phyloP scores from a whole-genome alignment of 2,888 invertebrate genomes.

The Lasioglossum calceatum region DNA sequence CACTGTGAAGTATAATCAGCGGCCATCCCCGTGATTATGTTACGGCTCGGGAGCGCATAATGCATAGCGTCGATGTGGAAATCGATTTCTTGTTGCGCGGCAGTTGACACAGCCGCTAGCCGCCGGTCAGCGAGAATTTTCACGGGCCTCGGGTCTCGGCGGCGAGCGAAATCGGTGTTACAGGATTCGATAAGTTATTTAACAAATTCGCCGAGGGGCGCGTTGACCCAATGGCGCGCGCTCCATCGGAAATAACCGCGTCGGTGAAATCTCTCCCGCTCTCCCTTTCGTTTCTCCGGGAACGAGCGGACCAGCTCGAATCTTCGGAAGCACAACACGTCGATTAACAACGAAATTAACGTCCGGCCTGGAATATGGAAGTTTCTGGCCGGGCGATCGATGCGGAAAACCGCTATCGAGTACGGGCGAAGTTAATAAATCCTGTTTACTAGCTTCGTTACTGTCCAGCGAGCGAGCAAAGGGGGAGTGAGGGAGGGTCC shows the following conservation, averaged over 20 bases:
- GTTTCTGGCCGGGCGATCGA: constrained; percentile 26
- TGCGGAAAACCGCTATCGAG: constrained; percentile 18
- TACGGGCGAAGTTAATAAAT: constrained; percentile 45
- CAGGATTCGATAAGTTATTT: constrained; percentile 55
- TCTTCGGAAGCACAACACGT: background rate
- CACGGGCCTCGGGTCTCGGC: background rate
- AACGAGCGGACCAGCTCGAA: background rate
- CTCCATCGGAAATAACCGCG: constrained; percentile 25
- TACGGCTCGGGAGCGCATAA: constrained; percentile 57
- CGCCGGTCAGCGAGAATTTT: constrained; percentile 42
- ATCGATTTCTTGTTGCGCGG: constrained; percentile 56
- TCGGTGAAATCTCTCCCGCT: constrained; percentile 35
- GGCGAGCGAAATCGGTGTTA: background rate
- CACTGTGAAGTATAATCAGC: constrained; percentile 63
- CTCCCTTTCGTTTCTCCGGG: constrained; percentile 3
- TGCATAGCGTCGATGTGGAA: constrained; percentile 52
- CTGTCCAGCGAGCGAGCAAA: background rate
- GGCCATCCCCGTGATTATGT: constrained; percentile 42
- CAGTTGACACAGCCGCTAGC: constrained; percentile 43
- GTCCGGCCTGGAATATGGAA: constrained; percentile 10
- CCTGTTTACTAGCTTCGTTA: constrained; percentile 36
- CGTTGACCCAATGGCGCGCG: constrained; percentile 53
- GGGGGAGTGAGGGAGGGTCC: background rate
- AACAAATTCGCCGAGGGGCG: constrained; percentile 44
- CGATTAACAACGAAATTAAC: constrained; percentile 39